Evolutionary conservation across 2,888 invertebrate genomes (phyloP), one percentile per base, ranked within the genome.

Genomic region (Microplitis deprimator): DNA sequence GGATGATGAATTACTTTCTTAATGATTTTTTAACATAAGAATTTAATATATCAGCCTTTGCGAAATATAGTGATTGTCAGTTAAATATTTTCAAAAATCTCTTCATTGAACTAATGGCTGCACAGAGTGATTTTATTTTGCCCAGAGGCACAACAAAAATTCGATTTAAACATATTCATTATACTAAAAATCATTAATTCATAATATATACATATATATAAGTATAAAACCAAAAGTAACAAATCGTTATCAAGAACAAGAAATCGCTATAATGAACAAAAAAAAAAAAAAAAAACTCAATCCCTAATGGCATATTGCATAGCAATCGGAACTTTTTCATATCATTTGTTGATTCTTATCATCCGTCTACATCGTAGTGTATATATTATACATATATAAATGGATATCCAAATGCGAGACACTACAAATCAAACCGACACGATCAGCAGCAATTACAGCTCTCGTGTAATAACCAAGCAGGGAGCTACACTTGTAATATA

Each of bases 391-490:
- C 38, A 60, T 65, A 65, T 20, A 20, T 65, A 38, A 65, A 65
- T 29, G 29, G 13, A 65, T 65, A 38, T 29, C 17, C 29, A 65
- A 61, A 74, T 17, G 61, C 59, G 29, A 50, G 76, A 68, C 73
- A 73, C 50, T 50, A 50, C 77, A 77, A 75, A 77, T 77, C 77
- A 77, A 77, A 67, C 41, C 64, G 71, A 64, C 67, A 60, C 74
- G 74, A 77, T 77, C 77, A 77, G 71, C 77, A 41, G 77, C 77
- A 77, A 77, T 77, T 74, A 77, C 65, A 76, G 84, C 81, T 82
- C 84, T 82, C 83, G 84, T 85, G 84, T 88, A 88, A 88, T 88
- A 87, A 88, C 85, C 83, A 83, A 84, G 85, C 81, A 82, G 81
- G 80, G 80, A 81, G 82, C 70, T 67, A 39, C 13, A 62, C 81